These are phyloP conservation scores for Helicoverpa armigera DNA, from an alignment of 1,140 invertebrate species.

Conservation along the genomic window DNA sequence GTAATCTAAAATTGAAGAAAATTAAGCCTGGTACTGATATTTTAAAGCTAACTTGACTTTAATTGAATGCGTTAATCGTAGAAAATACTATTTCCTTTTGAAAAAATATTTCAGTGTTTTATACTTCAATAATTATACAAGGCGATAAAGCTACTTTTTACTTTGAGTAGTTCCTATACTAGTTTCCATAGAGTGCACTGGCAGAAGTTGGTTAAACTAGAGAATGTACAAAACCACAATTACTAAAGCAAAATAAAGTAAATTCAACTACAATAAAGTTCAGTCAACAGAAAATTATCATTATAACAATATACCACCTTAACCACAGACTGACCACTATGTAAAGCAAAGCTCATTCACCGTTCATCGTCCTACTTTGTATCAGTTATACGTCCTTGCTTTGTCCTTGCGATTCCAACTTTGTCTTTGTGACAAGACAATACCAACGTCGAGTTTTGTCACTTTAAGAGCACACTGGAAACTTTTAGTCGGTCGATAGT, in stretches of 20 bases:
- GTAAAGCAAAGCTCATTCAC: not conserved
- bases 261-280: not conserved
- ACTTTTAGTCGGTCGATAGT: no score
- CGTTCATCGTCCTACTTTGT: not conserved
- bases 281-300: not conserved
- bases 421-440: conserved; percentile 22
- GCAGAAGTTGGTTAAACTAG: no score
- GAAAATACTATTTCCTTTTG: no score
- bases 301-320: not conserved
- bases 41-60: no score
- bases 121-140: no score
- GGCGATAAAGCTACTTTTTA: no score
- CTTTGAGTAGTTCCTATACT: no score
- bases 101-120: no score
- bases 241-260: not conserved
- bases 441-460: conserved; percentile 18
- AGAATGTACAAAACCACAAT: not conserved
- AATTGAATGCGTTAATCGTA: no score
- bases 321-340: conserved; percentile 13
- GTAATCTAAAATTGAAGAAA: no score
- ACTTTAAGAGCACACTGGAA: not conserved
- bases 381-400: not conserved
- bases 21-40: no score
- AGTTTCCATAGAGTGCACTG: no score
- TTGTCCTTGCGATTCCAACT: conserved; percentile 31